Conservation (phyloP, 2,113 vertebrate species). For the Rhabdomys dilectus region DNA sequence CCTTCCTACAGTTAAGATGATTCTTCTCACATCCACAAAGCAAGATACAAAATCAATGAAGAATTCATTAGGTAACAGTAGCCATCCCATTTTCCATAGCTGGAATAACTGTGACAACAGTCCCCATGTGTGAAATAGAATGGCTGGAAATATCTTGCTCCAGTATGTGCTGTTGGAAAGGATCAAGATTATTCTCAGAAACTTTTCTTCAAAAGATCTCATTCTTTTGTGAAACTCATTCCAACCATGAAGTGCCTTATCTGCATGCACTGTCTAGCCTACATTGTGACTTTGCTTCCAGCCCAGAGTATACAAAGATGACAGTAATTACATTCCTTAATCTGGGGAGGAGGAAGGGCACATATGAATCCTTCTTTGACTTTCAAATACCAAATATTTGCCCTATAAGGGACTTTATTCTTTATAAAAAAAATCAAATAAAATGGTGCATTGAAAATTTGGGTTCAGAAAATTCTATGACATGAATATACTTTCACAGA, state of each 20-base stretch:
- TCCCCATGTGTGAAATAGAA: rapidly evolving
- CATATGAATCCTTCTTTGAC: not conserved
- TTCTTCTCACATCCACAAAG: not conserved
- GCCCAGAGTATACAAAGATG: not conserved
- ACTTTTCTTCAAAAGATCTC: not conserved
- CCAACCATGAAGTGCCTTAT: not conserved
- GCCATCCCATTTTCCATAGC: not conserved
- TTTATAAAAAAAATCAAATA: not conserved
- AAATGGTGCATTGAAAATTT: not conserved
- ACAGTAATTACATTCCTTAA: not conserved
- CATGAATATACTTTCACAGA: not conserved
- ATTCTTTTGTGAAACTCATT: not conserved
- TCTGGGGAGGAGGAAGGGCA: not conserved
- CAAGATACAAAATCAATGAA: not conserved
- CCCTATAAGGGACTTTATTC: not conserved
- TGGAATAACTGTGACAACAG: not conserved
- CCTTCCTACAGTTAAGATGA: not conserved
- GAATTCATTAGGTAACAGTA: not conserved
- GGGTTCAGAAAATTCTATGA: not conserved
- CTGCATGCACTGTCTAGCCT: rapidly evolving
- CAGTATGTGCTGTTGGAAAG: not conserved
- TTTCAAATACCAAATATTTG: not conserved
- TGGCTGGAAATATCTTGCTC: not conserved
- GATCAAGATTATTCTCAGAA: not conserved
- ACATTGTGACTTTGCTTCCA: not conserved